A percentile compares a stretch with the other conserved stretches of the same genome.
These are phyloP conservation scores for Clusia tigrina DNA, from an alignment of 2,888 invertebrate species.

Conservation along the genomic window DNA sequence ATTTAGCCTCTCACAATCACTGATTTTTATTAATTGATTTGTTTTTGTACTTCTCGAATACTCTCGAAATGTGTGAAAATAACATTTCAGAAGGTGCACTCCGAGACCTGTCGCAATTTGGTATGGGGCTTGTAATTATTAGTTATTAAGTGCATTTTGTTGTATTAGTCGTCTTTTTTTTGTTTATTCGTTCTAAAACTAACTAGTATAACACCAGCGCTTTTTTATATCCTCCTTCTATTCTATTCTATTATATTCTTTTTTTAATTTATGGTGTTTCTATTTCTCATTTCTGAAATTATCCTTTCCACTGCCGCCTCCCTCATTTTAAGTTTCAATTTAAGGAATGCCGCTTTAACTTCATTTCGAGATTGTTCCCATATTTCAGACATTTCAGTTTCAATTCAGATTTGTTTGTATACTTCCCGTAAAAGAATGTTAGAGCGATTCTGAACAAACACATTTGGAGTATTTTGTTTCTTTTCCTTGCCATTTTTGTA, in stretches of 20 bases:
- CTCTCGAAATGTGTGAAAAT: constrained; percentile 23
- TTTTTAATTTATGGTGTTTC: background rate
- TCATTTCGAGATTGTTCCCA: constrained; percentile 3
- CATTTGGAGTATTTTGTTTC: background rate
- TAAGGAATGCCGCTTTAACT: background rate
- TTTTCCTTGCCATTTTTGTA: too few species aligned
- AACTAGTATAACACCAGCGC: too few species aligned
- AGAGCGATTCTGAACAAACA: background rate
- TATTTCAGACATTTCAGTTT: background rate
- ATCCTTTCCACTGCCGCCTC: background rate
- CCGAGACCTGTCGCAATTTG: constrained; percentile 66
- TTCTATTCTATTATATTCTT: background rate
- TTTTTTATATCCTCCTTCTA: background rate
- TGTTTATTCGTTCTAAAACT: too few species aligned
- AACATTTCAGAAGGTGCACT: constrained; percentile 62
- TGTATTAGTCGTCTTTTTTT: background rate
- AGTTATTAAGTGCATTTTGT: constrained; percentile 28
- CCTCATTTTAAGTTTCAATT: background rate
- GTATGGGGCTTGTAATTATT: constrained; percentile 55
- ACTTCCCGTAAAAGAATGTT: background rate
- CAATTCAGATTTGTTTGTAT: background rate
- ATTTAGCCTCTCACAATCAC: constrained; percentile 15
- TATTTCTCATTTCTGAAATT: background rate
- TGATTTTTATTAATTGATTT: constrained; percentile 45
- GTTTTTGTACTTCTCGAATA: constrained; percentile 15